Evolutionary conservation across 2,888 invertebrate genomes (phyloP).

Genomic region (Spilarctia lutea): DNA sequence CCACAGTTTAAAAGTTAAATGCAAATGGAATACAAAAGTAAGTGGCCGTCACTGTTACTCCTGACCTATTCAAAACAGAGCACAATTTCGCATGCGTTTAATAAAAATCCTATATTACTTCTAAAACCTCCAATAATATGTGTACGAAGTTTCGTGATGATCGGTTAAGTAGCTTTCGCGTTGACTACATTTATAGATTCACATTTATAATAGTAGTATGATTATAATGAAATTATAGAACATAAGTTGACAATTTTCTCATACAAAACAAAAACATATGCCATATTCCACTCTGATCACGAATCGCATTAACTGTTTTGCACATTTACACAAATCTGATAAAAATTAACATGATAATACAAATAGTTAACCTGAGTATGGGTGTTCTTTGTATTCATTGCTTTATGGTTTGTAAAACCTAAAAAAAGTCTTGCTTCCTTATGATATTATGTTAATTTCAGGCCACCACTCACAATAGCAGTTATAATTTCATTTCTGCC

Average conservation of each 20-base stretch:
- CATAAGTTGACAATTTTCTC: not conserved
- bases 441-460: not conserved
- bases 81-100: too few relatives aligned
- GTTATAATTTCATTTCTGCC: slow-evolving; percentile 10
- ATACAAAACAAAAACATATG: not conserved
- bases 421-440: not conserved
- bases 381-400: not conserved
- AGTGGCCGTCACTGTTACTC: slow-evolving; percentile 4
- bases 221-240: too few relatives aligned
- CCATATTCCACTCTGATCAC: not conserved
- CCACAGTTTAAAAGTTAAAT: slow-evolving; percentile 37
- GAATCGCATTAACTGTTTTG: not conserved
- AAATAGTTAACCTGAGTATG: not conserved
- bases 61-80: not conserved
- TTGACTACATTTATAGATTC: too few relatives aligned
- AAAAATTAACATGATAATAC: not conserved
- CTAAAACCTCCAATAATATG: too few relatives aligned
- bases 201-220: too few relatives aligned
- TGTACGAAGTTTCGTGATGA: too few relatives aligned
- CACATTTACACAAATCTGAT: not conserved
- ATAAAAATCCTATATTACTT: too few relatives aligned
- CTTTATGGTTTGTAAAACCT: not conserved
- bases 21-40: slow-evolving; percentile 37
- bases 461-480: slow-evolving; percentile 2
- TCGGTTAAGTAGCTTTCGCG: too few relatives aligned